Evolutionary conservation across 2,113 vertebrate genomes (phyloP).

Genomic region (Furnarius figulus): DNA sequence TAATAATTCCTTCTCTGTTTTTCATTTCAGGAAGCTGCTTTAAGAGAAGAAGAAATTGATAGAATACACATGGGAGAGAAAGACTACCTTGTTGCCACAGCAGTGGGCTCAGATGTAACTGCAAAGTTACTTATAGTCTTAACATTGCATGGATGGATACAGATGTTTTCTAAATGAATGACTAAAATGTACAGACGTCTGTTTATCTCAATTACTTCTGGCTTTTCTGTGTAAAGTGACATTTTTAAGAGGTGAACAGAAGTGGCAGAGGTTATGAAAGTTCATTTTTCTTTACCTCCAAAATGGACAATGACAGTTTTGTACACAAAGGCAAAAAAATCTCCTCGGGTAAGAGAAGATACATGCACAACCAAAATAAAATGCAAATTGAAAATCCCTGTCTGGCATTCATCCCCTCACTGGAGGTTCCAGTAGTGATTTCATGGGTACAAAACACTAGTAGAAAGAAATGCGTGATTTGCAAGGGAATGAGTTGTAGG

Average conservation of each 20-base stretch:
- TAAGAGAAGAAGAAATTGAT: constrained; percentile 51
- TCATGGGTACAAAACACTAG: neutral
- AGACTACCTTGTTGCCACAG: constrained; percentile 23
- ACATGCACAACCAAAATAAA: neutral
- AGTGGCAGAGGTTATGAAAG: constrained; percentile 11
- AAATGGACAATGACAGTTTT: neutral
- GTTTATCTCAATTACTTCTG: constrained; percentile 28
- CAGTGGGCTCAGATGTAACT: constrained; percentile 20
- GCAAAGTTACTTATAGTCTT: constrained; percentile 53
- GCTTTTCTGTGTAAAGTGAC: neutral
- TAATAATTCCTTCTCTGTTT: constrained; percentile 52
- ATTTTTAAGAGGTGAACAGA: neutral
- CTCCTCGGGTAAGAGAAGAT: neutral
- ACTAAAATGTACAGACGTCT: constrained; percentile 21
- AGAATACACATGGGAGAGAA: constrained; percentile 53
- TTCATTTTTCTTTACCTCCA: constrained; percentile 10
- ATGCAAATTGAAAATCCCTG: neutral
- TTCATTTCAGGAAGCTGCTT: constrained; percentile 73
- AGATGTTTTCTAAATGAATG: constrained; percentile 53
- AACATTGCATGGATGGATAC: constrained; percentile 41
- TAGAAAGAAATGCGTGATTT: neutral
- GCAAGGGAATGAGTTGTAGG: neutral
- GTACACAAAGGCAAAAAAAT: neutral
- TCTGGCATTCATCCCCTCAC: neutral
- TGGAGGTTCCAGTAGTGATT: neutral